Percentiles rank a stretch among this genome's conserved stretches.
phyloP scores from a whole-genome alignment of 2,888 invertebrate genomes.

The Epirrhoe alternata region DNA sequence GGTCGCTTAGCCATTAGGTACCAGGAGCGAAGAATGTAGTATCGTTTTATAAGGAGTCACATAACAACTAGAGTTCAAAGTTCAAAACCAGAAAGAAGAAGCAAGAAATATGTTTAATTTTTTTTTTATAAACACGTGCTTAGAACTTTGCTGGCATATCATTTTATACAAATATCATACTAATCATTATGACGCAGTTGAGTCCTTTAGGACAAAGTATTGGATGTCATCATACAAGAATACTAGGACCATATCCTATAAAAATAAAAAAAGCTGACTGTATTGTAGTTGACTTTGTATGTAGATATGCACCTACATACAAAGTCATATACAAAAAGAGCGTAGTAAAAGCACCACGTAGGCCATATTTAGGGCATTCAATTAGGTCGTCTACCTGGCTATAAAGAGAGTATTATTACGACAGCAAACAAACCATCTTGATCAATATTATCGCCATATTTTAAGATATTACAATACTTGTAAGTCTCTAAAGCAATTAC shows the following conservation, averaged over 20 bases:
- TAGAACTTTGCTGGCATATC: no score
- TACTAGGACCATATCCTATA: no score
- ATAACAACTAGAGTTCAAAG: conserved; percentile 6
- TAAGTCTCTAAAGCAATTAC: conserved; percentile 5
- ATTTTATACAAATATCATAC: no score
- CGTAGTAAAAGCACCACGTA: not conserved
- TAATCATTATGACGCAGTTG: no score
- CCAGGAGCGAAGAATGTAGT: conserved; percentile 30
- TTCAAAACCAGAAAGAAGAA: not conserved
- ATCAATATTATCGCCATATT: not conserved
- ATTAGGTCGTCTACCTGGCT: not conserved
- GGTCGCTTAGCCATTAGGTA: conserved; percentile 53
- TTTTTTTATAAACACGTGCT: no score
- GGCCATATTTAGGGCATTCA: not conserved
- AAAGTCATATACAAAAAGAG: no score
- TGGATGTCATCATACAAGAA: no score
- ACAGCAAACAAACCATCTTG: not conserved
- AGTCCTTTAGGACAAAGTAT: no score
- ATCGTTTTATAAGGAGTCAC: conserved; percentile 22
- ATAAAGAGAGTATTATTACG: not conserved
- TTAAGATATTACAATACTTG: not conserved
- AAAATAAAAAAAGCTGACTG: no score
- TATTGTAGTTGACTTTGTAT: no score
- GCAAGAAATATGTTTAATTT: no score
- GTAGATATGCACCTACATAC: no score